phyloP scores from a whole-genome alignment of 2,797 vertebrate species.

The Neoniphon sammara region DNA sequence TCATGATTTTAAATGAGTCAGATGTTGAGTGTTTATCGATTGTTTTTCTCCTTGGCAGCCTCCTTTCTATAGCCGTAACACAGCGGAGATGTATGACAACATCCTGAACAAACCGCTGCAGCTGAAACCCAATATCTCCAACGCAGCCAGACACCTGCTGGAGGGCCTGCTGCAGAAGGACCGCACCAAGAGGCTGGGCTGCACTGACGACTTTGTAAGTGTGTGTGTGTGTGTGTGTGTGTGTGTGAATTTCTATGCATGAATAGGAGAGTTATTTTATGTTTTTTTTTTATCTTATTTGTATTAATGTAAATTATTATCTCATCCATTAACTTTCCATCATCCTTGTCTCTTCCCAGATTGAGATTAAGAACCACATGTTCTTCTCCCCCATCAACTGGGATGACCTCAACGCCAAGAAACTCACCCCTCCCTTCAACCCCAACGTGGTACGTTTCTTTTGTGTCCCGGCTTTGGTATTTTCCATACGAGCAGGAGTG shows the following conservation, averaged over 20 bases:
- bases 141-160: slow-evolving; percentile 93
- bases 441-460: slow-evolving; percentile 93
- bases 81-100: slow-evolving; percentile 99
- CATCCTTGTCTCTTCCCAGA: slow-evolving; percentile 79
- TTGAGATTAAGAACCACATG: slow-evolving; percentile 97
- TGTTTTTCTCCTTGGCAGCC: slow-evolving; percentile 82
- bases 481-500: neutral
- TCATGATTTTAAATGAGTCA: slow-evolving; percentile 2
- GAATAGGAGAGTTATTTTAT: too few species aligned
- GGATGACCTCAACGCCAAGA: slow-evolving; percentile 99
- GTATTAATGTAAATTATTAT: neutral
- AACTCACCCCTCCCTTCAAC: slow-evolving; percentile 98
- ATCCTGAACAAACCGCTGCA: slow-evolving; percentile 98
- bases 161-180: slow-evolving; percentile 98
- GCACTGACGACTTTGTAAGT: slow-evolving; percentile 98
- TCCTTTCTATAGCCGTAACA: slow-evolving; percentile 98
- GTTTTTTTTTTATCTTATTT: neutral
- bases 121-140: slow-evolving; percentile 98
- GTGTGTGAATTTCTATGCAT: neutral
- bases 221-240: neutral
- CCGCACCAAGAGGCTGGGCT: slow-evolving; percentile 93
- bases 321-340: neutral
- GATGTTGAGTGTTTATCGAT: slow-evolving; percentile 28
- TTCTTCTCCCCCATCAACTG: slow-evolving; percentile 99
- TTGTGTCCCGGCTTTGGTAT: neutral